These are phyloP conservation scores for Caenorhabditis japonica DNA, from an alignment of 2,888 invertebrate genomes.

Conservation along the genomic window DNA sequence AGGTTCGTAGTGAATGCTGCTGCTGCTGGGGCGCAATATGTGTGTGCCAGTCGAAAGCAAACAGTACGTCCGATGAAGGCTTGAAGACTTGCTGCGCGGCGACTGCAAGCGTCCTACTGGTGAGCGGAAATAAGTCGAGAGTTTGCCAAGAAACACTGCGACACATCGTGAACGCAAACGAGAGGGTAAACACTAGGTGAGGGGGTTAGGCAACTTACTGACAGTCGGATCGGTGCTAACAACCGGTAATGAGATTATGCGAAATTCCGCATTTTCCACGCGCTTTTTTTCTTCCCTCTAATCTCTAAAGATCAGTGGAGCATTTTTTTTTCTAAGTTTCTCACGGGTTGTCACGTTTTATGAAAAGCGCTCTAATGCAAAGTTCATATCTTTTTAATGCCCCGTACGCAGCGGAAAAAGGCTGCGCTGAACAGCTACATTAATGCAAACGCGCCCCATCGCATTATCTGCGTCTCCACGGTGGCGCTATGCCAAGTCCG, in stretches of 20 bases:
- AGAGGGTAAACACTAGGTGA: constrained; percentile 45
- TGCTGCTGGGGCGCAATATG: constrained; percentile 51
- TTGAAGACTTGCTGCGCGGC: constrained; percentile 46
- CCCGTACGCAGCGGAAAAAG: no score
- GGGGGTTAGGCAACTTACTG: constrained; percentile 50
- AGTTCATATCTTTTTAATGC: no score
- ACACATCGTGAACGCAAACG: constrained; percentile 52
- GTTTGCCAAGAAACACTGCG: constrained; percentile 52
- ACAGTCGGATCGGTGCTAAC: constrained; percentile 41
- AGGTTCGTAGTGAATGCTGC: constrained; percentile 55
- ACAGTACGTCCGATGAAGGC: constrained; percentile 52
- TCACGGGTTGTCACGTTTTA: no score
- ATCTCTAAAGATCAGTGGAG: no score
- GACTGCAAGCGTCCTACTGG: constrained; percentile 50
- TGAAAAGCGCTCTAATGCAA: no score
- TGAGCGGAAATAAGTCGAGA: constrained; percentile 48
- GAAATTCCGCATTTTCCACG: not conserved
- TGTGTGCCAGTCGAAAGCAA: constrained; percentile 53
- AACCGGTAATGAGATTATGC: constrained; percentile 49
- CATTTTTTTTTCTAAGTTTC: no score
- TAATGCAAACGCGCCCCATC: no score
- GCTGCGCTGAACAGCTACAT: no score
- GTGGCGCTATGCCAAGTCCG: no score
- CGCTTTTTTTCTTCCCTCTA: constrained; percentile 1
- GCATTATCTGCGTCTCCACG: no score